Evolutionary conservation across 2,113 vertebrate species (phyloP).

Genomic region (Rhizomys pruinosus): DNA sequence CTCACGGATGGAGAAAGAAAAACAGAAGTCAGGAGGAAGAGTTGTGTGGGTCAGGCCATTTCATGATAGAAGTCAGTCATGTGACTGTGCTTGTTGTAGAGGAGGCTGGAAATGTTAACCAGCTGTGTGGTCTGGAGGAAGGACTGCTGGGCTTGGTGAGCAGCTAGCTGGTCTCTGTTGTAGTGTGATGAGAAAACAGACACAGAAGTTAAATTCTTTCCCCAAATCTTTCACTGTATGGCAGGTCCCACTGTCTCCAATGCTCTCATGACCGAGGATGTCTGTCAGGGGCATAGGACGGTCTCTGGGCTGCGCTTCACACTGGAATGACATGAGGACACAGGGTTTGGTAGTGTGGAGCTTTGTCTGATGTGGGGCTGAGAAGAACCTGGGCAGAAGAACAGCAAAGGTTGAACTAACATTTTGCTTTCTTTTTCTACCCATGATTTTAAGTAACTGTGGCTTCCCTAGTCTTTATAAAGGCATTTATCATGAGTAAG

Average conservation of each 20-base stretch:
- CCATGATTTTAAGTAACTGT: neutral
- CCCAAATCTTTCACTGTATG: neutral
- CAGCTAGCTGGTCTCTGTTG: neutral
- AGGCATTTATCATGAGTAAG: conserved; percentile 29
- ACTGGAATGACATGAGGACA: neutral
- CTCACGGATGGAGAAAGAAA: neutral
- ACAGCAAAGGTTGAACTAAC: neutral
- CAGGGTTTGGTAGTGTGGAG: neutral
- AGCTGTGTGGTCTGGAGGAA: neutral
- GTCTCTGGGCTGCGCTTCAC: neutral
- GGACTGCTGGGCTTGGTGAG: neutral
- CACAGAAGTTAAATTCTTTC: neutral
- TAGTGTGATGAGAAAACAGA: neutral
- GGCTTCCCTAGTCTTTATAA: conserved; percentile 19
- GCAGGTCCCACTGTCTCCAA: neutral
- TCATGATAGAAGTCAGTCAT: neutral
- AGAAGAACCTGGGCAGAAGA: neutral
- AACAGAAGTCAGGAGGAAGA: neutral
- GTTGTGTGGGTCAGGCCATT: neutral
- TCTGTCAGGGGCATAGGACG: neutral
- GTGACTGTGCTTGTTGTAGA: neutral
- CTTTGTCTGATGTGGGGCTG: neutral
- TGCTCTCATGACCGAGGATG: neutral
- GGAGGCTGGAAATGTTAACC: neutral
- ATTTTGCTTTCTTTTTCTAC: neutral